Evolutionary conservation across 2,888 invertebrate genomes (phyloP).

Genomic region (Clanis bilineata): DNA sequence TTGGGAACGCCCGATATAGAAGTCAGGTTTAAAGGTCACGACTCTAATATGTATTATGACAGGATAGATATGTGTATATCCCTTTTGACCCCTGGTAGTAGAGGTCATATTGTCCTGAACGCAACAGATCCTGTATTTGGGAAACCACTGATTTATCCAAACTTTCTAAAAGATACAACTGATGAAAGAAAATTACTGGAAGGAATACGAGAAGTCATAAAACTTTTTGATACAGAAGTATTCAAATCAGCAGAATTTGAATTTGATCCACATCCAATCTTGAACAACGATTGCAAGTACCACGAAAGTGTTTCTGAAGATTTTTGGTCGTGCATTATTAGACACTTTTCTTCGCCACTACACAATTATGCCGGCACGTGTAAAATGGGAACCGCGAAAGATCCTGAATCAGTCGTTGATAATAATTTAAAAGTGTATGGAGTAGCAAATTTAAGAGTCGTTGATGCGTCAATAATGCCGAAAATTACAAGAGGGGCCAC

Average conservation of each 20-base stretch:
- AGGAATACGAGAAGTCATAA: constrained; percentile 68
- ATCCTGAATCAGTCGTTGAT: constrained; percentile 70
- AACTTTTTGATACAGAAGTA: constrained; percentile 72
- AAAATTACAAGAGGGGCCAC: constrained; percentile 73
- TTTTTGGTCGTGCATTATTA: constrained; percentile 75
- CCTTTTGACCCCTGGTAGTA: constrained; percentile 69
- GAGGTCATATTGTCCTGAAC: constrained; percentile 68
- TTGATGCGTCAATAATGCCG: constrained; percentile 72
- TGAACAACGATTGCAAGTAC: constrained; percentile 68
- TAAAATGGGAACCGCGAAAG: constrained; percentile 69
- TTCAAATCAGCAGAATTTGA: constrained; percentile 65
- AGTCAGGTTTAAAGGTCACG: constrained; percentile 69
- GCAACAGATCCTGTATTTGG: constrained; percentile 65
- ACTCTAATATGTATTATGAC: constrained; percentile 76
- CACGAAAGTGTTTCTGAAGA: constrained; percentile 65
- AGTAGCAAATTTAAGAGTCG: constrained; percentile 61
- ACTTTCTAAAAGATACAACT: constrained; percentile 61
- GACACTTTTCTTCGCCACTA: constrained; percentile 67
- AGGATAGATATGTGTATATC: constrained; percentile 69
- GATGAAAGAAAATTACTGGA: constrained; percentile 69
- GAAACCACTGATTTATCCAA: constrained; percentile 70
- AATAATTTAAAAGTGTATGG: constrained; percentile 62
- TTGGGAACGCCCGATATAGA: constrained; percentile 70
- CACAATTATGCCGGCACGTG: constrained; percentile 76
- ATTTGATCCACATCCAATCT: constrained; percentile 66